A percentile compares a stretch with the other conserved stretches of the same genome.
phyloP scores from a whole-genome alignment of 2,888 invertebrate species.

The Drosophila mayaguana region DNA sequence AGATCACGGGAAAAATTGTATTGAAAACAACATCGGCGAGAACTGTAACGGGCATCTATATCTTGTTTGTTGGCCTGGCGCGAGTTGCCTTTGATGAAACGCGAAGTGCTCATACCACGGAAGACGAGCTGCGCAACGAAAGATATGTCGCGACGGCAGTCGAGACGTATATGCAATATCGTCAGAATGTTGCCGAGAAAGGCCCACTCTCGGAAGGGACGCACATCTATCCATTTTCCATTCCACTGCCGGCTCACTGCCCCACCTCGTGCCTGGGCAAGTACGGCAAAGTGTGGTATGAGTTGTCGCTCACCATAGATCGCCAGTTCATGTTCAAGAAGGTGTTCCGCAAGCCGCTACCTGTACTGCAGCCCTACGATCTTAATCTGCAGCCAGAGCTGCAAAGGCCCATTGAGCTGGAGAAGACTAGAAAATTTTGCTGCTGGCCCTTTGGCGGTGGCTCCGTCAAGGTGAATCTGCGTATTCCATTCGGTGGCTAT shows the following conservation, averaged over 20 bases:
- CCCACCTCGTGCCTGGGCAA: constrained; percentile 8
- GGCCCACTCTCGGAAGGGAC: background rate
- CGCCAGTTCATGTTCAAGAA: background rate
- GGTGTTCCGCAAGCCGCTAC: background rate
- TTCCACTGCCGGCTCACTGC: background rate
- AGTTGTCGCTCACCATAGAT: background rate
- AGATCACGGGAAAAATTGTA: background rate
- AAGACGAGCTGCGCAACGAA: background rate
- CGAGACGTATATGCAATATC: background rate
- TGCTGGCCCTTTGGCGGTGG: constrained; percentile 1
- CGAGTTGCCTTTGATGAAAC: background rate
- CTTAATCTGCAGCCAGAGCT: background rate
- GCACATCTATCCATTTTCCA: background rate
- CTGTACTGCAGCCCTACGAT: constrained; percentile 9
- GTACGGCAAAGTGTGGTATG: constrained; percentile 9
- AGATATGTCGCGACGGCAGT: background rate
- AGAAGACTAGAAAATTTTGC: background rate
- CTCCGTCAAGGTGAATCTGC: background rate
- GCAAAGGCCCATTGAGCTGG: background rate
- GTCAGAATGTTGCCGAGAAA: background rate
- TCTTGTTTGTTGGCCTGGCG: background rate
- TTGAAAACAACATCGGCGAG: background rate
- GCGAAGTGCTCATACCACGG: background rate
- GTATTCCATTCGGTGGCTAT: constrained; percentile 5
- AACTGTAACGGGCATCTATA: background rate